A percentile compares a stretch with the other conserved stretches of the same genome.
These are phyloP conservation scores for Esox lucius DNA, from an alignment of 2,797 vertebrate genomes.

Conservation along the genomic window DNA sequence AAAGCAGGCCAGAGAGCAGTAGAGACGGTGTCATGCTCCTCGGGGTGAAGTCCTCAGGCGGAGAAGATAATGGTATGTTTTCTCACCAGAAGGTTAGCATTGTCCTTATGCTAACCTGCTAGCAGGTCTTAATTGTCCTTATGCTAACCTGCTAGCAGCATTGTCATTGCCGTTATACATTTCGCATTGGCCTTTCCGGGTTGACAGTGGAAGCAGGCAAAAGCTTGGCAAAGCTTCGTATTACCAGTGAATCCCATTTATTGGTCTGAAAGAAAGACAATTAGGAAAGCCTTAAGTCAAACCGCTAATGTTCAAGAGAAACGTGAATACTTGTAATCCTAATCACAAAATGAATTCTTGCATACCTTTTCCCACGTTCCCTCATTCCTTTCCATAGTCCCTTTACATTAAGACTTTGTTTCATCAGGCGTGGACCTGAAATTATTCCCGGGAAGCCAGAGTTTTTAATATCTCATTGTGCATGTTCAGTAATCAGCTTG, in stretches of 20 bases:
- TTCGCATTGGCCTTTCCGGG: too few relatives aligned
- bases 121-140: conserved; percentile 91
- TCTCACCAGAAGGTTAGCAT: neutral
- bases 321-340: neutral
- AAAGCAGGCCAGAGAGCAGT: conserved; percentile 81
- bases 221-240: neutral
- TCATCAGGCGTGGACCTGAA: conserved; percentile 45
- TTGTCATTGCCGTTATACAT: too few relatives aligned
- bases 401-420: conserved; percentile 25
- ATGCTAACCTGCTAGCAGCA: conserved; percentile 51
- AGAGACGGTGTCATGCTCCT: conserved; percentile 95
- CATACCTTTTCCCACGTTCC: conserved; percentile 25
- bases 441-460: conserved; percentile 59
- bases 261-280: neutral
- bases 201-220: too few relatives aligned
- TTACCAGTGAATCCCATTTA: neutral
- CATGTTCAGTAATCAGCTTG: conserved; percentile 29
- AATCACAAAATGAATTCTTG: neutral
- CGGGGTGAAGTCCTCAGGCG: conserved; percentile 85
- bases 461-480: conserved; percentile 79
- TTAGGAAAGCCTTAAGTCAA: neutral
- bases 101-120: conserved; percentile 86
- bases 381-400: conserved; percentile 41
- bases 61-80: conserved; percentile 83
- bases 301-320: neutral